Conservation (phyloP, 2,888 invertebrate species). For the Agonum fuliginosum region DNA sequence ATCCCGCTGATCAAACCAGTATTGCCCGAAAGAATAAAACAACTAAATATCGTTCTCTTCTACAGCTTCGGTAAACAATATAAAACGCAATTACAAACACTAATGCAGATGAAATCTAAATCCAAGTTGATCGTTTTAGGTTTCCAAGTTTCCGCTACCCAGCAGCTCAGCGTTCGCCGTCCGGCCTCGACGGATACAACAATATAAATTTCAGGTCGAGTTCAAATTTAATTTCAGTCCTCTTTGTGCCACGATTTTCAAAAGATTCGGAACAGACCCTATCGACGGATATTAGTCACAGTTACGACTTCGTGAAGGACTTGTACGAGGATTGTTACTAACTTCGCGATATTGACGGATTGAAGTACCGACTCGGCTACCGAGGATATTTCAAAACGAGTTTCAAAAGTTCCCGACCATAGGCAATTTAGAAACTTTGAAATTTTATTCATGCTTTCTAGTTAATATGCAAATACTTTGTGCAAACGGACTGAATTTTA, state of each 20-base stretch:
- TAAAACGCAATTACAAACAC: conserved; percentile 19
- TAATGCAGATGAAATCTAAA: conserved; percentile 28
- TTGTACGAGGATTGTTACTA: conserved; percentile 9
- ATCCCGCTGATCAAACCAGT: too few species aligned
- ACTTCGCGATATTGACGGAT: neutral
- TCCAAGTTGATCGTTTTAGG: neutral
- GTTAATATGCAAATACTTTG: too few species aligned
- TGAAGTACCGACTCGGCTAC: neutral
- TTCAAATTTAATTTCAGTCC: conserved; percentile 45
- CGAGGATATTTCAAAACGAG: conserved; percentile 22
- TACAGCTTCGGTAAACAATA: conserved; percentile 6
- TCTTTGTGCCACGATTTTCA: conserved; percentile 44
- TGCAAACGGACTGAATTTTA: too few species aligned
- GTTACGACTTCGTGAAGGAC: conserved; percentile 25
- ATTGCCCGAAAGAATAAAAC: too few species aligned
- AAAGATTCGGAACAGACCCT: conserved; percentile 25
- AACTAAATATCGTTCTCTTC: too few species aligned
- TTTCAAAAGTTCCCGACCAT: too few species aligned
- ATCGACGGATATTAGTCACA: conserved; percentile 36
- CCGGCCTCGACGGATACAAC: conserved; percentile 26
- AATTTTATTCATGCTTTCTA: neutral
- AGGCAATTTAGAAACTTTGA: conserved; percentile 13
- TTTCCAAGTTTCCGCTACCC: conserved; percentile 4
- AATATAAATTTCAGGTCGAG: conserved; percentile 38
- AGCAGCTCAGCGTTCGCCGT: neutral